These are phyloP conservation scores for Archilochus colubris DNA, from an alignment of 2,113 vertebrate species.

Conservation along the genomic window DNA sequence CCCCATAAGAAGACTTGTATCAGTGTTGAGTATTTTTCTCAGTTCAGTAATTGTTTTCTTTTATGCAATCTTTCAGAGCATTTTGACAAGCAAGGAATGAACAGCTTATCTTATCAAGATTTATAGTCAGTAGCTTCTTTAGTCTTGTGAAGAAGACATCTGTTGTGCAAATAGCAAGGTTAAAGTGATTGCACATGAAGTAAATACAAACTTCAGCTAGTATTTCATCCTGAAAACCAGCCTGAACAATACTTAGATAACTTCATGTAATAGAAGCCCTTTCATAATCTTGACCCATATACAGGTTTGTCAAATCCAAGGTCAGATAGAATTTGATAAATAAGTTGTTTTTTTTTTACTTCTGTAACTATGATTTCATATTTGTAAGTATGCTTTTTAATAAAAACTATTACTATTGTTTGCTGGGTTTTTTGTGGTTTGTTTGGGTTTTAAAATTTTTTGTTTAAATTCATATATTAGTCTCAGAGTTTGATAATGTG, in stretches of 20 bases:
- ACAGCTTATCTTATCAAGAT: conserved; percentile 80
- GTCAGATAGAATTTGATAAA: conserved; percentile 75
- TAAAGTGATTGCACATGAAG: conserved; percentile 77
- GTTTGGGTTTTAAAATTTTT: no score
- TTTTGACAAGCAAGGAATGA: conserved; percentile 79
- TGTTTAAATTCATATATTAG: not conserved
- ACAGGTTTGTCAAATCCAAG: conserved; percentile 79
- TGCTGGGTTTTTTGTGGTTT: not conserved
- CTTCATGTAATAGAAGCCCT: conserved; percentile 75
- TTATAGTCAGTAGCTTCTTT: conserved; percentile 74
- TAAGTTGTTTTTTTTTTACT: conserved; percentile 50
- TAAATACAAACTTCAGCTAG: conserved; percentile 81
- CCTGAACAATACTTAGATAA: conserved; percentile 78
- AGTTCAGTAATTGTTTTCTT: conserved; percentile 75
- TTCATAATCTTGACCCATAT: conserved; percentile 70
- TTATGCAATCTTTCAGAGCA: conserved; percentile 55
- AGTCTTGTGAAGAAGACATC: conserved; percentile 77
- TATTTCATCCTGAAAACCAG: conserved; percentile 81
- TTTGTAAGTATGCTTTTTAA: conserved; percentile 58
- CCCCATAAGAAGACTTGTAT: not conserved
- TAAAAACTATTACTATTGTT: conserved; percentile 38
- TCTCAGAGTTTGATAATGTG: conserved; percentile 64
- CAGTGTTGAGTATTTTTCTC: conserved; percentile 58
- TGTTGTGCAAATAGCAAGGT: conserved; percentile 80
- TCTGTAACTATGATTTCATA: conserved; percentile 50